Conservation (phyloP, 35 echinoderm and acorn worm genomes). For the Ophiothrix spiculata region DNA sequence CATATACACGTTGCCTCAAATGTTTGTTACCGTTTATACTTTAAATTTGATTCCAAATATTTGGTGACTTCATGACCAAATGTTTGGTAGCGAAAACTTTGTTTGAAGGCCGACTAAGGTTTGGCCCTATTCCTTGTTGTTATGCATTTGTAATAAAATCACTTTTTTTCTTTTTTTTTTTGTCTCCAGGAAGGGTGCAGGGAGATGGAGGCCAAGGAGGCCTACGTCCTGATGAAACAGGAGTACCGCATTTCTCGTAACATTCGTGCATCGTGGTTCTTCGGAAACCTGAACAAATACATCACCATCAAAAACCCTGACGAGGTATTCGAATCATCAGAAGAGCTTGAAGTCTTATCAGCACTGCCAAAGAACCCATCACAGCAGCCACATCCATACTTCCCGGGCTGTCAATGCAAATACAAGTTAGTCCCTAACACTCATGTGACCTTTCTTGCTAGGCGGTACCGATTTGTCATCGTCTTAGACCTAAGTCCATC, state of each 20-base stretch:
- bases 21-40: too few relatives aligned
- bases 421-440: slow-evolving; percentile 69
- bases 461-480: slow-evolving; percentile 78
- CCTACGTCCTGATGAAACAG: slow-evolving; percentile 96
- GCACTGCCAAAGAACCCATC: slow-evolving; percentile 43
- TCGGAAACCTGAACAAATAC: slow-evolving; percentile 75
- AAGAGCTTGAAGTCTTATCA: slow-evolving; percentile 92
- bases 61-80: too few relatives aligned
- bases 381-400: neutral
- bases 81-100: too few relatives aligned
- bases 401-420: slow-evolving; percentile 1
- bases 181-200: slow-evolving; percentile 16
- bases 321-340: slow-evolving; percentile 56
- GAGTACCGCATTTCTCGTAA: slow-evolving; percentile 97
- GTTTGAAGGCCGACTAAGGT: too few relatives aligned
- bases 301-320: slow-evolving; percentile 68
- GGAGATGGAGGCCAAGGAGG: slow-evolving; percentile 70
- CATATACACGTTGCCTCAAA: too few relatives aligned
- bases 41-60: too few relatives aligned
- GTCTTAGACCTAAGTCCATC: slow-evolving; percentile 86
- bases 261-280: slow-evolving; percentile 94
- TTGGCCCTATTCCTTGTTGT: too few relatives aligned
- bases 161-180: neutral
- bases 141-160: neutral
- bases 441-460: slow-evolving; percentile 89